These are phyloP conservation scores for Philhelius pedissequus DNA, from an alignment of 2,888 invertebrate genomes.

Conservation along the genomic window DNA sequence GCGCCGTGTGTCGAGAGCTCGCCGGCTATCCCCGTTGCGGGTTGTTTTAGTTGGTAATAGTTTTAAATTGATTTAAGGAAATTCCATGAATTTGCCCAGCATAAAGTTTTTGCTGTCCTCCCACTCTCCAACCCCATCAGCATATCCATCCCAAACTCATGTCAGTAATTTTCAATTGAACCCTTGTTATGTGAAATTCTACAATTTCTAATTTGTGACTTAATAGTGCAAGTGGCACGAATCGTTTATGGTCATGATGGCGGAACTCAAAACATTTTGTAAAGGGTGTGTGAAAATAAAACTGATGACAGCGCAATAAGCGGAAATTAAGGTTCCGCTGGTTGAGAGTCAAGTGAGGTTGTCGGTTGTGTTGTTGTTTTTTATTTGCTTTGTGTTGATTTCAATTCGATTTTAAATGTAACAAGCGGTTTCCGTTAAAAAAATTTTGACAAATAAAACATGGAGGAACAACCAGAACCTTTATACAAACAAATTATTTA, in stretches of 20 bases:
- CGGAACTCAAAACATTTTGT: neutral
- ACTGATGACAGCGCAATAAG: slow-evolving; percentile 25
- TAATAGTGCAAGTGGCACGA: slow-evolving; percentile 16
- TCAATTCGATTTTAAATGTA: neutral
- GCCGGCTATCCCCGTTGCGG: neutral
- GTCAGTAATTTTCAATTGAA: neutral
- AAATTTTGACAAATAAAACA: too few relatives aligned
- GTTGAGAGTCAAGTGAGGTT: neutral
- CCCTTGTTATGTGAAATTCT: slow-evolving; percentile 20
- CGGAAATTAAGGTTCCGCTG: slow-evolving; percentile 4
- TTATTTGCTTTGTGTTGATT: neutral
- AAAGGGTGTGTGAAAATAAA: slow-evolving; percentile 10
- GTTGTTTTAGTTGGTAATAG: slow-evolving; percentile 24
- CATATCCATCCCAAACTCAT: neutral
- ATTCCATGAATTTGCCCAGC: slow-evolving; percentile 28
- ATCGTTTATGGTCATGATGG: slow-evolving; percentile 17
- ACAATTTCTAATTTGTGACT: slow-evolving; percentile 25
- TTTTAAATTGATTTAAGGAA: slow-evolving; percentile 54
- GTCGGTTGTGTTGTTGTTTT: neutral
- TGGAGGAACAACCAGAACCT: too few relatives aligned
- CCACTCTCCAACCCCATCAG: neutral
- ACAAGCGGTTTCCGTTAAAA: neutral
- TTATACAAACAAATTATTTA: too few relatives aligned
- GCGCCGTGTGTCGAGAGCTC: neutral
- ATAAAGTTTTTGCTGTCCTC: neutral